Evolutionary conservation across 2,888 invertebrate species (phyloP).

Genomic region (Trichacis sp.): DNA sequence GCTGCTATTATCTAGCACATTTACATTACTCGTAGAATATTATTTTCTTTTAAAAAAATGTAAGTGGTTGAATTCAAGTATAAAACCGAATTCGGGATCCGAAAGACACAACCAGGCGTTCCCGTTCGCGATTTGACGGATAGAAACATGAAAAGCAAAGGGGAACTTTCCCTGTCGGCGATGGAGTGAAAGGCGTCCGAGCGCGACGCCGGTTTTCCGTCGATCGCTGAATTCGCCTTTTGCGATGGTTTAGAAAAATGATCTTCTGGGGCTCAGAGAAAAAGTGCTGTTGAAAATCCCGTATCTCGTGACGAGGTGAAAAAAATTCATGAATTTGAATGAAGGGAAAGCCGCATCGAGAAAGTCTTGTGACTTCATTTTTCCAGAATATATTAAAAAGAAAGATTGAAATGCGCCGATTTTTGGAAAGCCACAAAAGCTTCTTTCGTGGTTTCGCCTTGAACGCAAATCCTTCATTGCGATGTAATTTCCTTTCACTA

Average conservation of each 20-base stretch:
- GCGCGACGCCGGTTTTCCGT: conserved; percentile 35
- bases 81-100: too few species aligned
- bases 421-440: conserved; percentile 46
- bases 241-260: conserved; percentile 8
- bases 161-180: conserved; percentile 50
- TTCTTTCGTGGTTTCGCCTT: conserved; percentile 54
- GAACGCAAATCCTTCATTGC: conserved; percentile 57
- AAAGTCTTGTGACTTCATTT: conserved; percentile 36
- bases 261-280: neutral
- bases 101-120: conserved; percentile 15
- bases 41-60: too few species aligned
- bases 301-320: neutral
- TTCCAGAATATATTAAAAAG: conserved; percentile 30
- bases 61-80: too few species aligned
- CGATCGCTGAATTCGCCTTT: conserved; percentile 39
- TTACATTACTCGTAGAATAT: too few species aligned
- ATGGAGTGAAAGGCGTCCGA: conserved; percentile 49
- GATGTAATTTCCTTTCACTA: conserved; percentile 57
- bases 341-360: conserved; percentile 39
- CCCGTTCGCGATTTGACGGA: conserved; percentile 38
- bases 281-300: too few species aligned
- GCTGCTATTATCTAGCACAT: too few species aligned
- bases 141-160: conserved; percentile 39
- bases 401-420: neutral
- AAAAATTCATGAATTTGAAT: conserved; percentile 35